Conservation (phyloP, 2,888 invertebrate genomes). For the Orchestes rusci region DNA sequence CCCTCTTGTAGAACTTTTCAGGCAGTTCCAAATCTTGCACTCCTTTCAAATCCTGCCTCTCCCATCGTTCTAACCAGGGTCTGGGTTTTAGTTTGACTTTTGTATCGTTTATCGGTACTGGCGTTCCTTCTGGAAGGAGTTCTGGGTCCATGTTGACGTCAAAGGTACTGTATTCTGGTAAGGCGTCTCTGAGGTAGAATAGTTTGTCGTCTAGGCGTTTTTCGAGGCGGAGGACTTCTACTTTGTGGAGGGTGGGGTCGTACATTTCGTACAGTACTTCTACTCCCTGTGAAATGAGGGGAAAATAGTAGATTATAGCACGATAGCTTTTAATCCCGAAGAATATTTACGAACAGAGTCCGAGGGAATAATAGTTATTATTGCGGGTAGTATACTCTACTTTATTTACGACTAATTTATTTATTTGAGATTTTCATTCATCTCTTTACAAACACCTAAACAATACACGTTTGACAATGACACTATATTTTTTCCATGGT, state of each 20-base stretch:
- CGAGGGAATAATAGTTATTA: no score
- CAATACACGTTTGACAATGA: no score
- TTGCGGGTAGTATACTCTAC: no score
- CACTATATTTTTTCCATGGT: no score
- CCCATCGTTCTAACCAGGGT: conserved; percentile 93
- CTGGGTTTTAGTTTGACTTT: conserved; percentile 66
- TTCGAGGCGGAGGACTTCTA: conserved; percentile 88
- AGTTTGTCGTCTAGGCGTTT: conserved; percentile 87
- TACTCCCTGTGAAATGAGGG: conserved; percentile 39
- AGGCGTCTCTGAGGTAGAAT: conserved; percentile 81
- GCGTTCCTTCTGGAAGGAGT: conserved; percentile 61
- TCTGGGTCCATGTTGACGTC: conserved; percentile 87
- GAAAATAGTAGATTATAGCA: background rate
- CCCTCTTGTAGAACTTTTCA: conserved; percentile 42
- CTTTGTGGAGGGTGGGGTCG: conserved; percentile 82
- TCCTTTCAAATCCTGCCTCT: conserved; percentile 68
- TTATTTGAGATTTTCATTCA: no score
- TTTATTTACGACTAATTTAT: no score
- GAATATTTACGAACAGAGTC: no score
- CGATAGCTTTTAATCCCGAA: no score
- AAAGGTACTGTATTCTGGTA: conserved; percentile 87
- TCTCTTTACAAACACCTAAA: no score
- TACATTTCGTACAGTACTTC: conserved; percentile 82
- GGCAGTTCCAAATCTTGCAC: conserved; percentile 44
- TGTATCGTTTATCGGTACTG: conserved; percentile 40